Percentiles rank a stretch among this genome's conserved stretches.
phyloP scores from a whole-genome alignment of 2,888 invertebrate species.

The Mythimna loreyi region DNA sequence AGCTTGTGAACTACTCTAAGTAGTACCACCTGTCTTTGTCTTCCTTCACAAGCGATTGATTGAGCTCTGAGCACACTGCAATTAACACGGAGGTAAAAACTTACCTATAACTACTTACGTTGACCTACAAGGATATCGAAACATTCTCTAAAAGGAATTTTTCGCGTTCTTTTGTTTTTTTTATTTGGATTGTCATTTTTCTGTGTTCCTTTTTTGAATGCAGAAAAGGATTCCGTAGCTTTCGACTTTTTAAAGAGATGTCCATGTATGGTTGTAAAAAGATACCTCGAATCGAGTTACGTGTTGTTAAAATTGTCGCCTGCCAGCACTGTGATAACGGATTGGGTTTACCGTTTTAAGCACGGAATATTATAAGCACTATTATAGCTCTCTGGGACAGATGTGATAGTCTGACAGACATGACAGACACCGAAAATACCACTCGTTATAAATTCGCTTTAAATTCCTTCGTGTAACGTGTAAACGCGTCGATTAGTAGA shows the following conservation, averaged over 20 bases:
- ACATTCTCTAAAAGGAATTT: slow-evolving; percentile 8
- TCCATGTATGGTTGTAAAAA: neutral
- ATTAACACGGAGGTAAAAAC: slow-evolving; percentile 17
- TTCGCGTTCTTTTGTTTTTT: slow-evolving; percentile 22
- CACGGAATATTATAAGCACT: slow-evolving; percentile 1
- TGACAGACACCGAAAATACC: neutral
- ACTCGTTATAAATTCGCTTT: neutral
- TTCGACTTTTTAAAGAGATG: slow-evolving; percentile 2
- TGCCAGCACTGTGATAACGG: neutral
- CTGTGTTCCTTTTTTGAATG: neutral
- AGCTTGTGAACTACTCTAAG: slow-evolving; percentile 44
- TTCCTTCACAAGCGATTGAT: slow-evolving; percentile 27
- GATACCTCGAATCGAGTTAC: neutral
- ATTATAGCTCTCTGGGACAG: neutral
- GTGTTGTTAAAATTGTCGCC: neutral
- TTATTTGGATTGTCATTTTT: neutral
- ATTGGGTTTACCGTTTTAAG: neutral
- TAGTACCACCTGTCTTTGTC: slow-evolving; percentile 41
- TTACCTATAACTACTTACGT: neutral
- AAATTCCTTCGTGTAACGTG: neutral
- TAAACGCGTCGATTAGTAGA: too few relatives aligned
- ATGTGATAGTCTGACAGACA: neutral
- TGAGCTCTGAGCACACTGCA: slow-evolving; percentile 15
- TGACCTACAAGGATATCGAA: slow-evolving; percentile 1
- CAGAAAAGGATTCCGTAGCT: neutral